Conservation (phyloP, 2,888 invertebrate genomes). For the Cremastobaeus sp. region DNA sequence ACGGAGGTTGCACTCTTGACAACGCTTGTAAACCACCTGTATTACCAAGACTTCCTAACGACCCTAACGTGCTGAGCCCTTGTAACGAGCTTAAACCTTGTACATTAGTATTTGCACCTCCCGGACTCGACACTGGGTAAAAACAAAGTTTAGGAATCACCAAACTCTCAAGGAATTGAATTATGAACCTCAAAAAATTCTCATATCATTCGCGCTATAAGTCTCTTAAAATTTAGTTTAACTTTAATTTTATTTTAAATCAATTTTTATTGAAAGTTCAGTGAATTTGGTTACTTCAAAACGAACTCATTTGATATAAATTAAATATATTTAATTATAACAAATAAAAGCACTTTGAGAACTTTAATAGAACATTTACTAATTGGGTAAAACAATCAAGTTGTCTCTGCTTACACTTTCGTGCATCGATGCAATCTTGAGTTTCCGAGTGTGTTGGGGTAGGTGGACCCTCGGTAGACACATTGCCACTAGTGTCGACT, state of each 20-base stretch:
- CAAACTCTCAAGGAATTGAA: no score
- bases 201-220: no score
- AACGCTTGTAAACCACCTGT: constrained; percentile 76
- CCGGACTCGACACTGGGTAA: constrained; percentile 79
- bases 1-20: constrained; percentile 81
- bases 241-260: no score
- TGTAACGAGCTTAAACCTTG: constrained; percentile 83
- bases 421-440: constrained; percentile 82
- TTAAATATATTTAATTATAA: no score
- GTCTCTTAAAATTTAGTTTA: no score
- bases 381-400: no score
- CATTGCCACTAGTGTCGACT: constrained; percentile 79
- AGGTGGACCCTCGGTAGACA: constrained; percentile 83
- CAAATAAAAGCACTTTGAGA: no score
- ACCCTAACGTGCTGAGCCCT: constrained; percentile 80
- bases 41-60: constrained; percentile 78
- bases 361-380: constrained; percentile 8
- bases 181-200: no score
- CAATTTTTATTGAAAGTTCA: no score
- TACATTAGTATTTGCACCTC: constrained; percentile 74
- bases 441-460: constrained; percentile 89
- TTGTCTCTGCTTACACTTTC: constrained; percentile 84
- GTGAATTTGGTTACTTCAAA: no score
- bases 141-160: no score
- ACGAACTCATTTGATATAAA: no score